These are phyloP conservation scores for Pseudomyrmex flavicornis DNA, from an alignment of 1,140 invertebrate genomes.

Conservation along the genomic window DNA sequence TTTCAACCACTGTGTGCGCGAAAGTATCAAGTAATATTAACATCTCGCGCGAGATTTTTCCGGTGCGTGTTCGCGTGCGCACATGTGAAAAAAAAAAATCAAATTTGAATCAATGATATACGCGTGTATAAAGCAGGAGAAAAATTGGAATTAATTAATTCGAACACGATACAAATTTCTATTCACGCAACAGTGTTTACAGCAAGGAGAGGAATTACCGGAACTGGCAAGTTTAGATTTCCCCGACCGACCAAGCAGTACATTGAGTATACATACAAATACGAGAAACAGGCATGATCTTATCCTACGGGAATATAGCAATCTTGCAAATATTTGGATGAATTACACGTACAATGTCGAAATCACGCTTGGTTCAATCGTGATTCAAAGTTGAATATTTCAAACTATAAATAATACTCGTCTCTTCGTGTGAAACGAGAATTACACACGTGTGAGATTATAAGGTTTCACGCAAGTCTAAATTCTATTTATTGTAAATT, in stretches of 20 bases:
- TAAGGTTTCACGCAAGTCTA: too few relatives aligned
- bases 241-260: conserved; percentile 65
- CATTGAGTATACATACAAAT: conserved; percentile 61
- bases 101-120: too few relatives aligned
- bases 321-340: conserved; percentile 64
- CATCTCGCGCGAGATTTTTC: background rate
- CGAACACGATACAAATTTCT: conserved; percentile 33
- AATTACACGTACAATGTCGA: conserved; percentile 36
- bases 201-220: conserved; percentile 51
- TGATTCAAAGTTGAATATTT: conserved; percentile 18
- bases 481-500: background rate
- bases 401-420: background rate
- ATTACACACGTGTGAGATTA: too few relatives aligned
- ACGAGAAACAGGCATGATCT: conserved; percentile 40
- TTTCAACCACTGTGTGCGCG: background rate
- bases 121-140: background rate
- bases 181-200: conserved; percentile 26
- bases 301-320: conserved; percentile 51
- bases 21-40: conserved; percentile 12
- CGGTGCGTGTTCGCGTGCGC: too few relatives aligned
- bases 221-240: conserved; percentile 73
- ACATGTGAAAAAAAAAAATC: too few relatives aligned
- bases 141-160: conserved; percentile 52
- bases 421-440: too few relatives aligned
- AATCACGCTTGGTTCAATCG: conserved; percentile 21